These are phyloP conservation scores for Gadopsis bispinosus DNA, from an alignment of 2,797 vertebrate species.

Conservation along the genomic window DNA sequence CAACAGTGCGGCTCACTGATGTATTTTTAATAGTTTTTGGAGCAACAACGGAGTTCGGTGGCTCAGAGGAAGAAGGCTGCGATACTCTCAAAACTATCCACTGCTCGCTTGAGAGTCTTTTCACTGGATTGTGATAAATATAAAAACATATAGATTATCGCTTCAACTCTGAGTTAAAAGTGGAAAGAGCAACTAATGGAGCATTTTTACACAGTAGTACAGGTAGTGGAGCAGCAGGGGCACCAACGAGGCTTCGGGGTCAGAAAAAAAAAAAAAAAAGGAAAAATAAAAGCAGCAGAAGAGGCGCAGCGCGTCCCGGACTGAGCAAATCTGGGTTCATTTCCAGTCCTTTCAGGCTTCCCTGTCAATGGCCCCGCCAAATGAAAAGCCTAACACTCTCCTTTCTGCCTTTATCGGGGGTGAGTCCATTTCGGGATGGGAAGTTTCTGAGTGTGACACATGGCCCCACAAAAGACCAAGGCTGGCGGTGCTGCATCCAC, in stretches of 20 bases:
- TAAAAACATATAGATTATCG: neutral
- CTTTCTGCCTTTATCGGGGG: conserved; percentile 82
- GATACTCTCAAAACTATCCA: neutral
- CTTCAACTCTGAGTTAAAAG: neutral
- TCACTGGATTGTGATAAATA: neutral
- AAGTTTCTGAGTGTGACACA: conserved; percentile 89
- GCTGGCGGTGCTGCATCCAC: conserved; percentile 83
- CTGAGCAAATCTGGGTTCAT: conserved; percentile 86
- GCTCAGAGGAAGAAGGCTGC: neutral
- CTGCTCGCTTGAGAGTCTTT: neutral
- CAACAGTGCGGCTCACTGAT: neutral
- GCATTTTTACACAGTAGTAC: neutral
- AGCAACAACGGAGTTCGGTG: neutral
- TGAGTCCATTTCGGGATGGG: conserved; percentile 85
- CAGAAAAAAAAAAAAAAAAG: conserved; percentile 43
- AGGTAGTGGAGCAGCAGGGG: conserved; percentile 22
- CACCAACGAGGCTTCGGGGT: conserved; percentile 55
- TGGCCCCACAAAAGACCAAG: conserved; percentile 90
- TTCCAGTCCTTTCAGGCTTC: conserved; percentile 91
- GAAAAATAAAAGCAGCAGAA: conserved; percentile 58
- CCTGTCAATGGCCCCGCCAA: conserved; percentile 85
- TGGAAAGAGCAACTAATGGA: neutral
- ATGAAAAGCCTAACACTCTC: conserved; percentile 85
- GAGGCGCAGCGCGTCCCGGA: conserved; percentile 51
- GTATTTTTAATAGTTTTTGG: neutral